Percentiles rank a stretch among this genome's conserved stretches.
Evolutionary conservation across 1,140 invertebrate species (phyloP).

Genomic region (Caerostris darwini): DNA sequence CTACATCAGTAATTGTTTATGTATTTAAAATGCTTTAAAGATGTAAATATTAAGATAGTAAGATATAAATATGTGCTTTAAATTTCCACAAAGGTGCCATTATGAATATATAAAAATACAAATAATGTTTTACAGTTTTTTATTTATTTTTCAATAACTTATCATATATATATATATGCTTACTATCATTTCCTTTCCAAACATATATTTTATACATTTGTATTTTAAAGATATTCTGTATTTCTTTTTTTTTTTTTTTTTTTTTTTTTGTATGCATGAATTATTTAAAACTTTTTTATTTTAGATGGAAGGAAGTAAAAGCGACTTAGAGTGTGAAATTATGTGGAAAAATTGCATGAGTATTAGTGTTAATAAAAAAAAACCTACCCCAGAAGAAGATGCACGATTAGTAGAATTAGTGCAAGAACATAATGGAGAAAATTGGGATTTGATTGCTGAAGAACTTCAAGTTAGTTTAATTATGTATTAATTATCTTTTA

Average conservation of each 20-base stretch:
- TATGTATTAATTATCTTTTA: not conserved
- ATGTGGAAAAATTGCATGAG: slow-evolving; percentile 71
- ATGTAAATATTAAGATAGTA: too few species aligned
- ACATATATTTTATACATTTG: too few species aligned
- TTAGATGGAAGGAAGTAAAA: slow-evolving; percentile 51
- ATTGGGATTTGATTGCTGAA: slow-evolving; percentile 55
- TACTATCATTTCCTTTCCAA: too few species aligned
- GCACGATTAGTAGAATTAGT: not conserved
- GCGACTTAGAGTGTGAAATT: slow-evolving; percentile 52
- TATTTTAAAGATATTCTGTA: too few species aligned
- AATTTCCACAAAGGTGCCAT: too few species aligned
- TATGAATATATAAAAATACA: too few species aligned
- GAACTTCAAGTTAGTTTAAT: slow-evolving; percentile 13
- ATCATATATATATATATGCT: too few species aligned
- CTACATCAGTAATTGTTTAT: not conserved
- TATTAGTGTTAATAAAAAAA: slow-evolving; percentile 50
- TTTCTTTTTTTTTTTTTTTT: too few species aligned
- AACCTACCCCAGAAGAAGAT: slow-evolving; percentile 51
- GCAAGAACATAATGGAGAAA: not conserved
- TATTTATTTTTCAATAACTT: not conserved
- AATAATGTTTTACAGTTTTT: not conserved
- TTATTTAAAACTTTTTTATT: not conserved
- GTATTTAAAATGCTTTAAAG: too few species aligned
- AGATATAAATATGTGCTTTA: too few species aligned
- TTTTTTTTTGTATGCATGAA: not conserved